Evolutionary conservation across 1,140 invertebrate genomes (phyloP).

Genomic region (Bombyx mandarina): DNA sequence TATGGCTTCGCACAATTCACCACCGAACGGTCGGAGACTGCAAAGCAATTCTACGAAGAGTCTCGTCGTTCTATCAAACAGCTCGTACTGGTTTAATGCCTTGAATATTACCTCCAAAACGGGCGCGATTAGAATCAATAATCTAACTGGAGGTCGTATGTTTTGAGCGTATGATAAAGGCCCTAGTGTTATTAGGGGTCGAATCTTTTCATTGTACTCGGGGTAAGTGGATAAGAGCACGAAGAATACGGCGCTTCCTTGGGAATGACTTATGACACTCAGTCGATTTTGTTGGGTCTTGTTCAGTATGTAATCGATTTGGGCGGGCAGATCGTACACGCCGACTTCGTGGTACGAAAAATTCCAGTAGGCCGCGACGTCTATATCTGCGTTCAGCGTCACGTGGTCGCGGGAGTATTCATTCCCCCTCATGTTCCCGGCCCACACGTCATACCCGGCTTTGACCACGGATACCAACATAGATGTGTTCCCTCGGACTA

Average conservation of each 20-base stretch:
- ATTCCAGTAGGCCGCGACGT: constrained; percentile 67
- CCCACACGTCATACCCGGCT: constrained; percentile 77
- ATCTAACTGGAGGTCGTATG: background rate
- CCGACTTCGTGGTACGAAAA: constrained; percentile 74
- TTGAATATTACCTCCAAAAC: background rate
- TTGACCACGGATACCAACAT: constrained; percentile 73
- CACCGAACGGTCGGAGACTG: background rate
- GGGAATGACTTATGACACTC: constrained; percentile 48
- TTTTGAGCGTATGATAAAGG: constrained; percentile 12
- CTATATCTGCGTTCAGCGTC: constrained; percentile 42
- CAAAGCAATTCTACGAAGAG: background rate
- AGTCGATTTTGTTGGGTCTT: constrained; percentile 55
- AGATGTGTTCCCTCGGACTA: constrained; percentile 73
- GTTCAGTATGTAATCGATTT: constrained; percentile 72
- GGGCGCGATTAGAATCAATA: background rate
- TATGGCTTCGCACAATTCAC: constrained; percentile 8
- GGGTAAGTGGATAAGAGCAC: constrained; percentile 26
- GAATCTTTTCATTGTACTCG: constrained; percentile 62
- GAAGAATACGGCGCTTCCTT: constrained; percentile 62
- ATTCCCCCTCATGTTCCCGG: constrained; percentile 75
- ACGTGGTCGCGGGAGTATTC: constrained; percentile 72
- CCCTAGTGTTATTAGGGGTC: constrained; percentile 12
- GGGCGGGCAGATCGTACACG: constrained; percentile 73
- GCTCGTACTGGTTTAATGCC: too few relatives aligned
- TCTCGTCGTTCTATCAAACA: too few relatives aligned